phyloP scores from a whole-genome alignment of 2,797 vertebrate species.

The Nyctalus aviator region DNA sequence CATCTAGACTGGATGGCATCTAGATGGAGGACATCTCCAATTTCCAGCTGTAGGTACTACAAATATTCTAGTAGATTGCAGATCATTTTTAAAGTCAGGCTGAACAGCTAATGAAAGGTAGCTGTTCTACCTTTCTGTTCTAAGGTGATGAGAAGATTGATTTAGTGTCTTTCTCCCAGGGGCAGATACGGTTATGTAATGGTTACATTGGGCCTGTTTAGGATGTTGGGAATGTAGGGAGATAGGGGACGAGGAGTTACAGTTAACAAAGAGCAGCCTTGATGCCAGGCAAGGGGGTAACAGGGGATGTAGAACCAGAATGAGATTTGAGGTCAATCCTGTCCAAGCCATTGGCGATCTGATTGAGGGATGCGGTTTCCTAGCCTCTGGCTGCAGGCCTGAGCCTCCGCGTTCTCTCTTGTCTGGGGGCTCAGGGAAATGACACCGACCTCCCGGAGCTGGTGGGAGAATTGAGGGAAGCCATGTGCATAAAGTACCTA shows the following conservation, averaged over 20 bases:
- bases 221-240: neutral
- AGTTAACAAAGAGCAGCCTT: neutral
- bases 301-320: neutral
- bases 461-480: neutral
- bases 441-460: neutral
- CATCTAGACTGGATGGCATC: neutral
- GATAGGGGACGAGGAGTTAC: neutral
- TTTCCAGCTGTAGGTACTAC: neutral
- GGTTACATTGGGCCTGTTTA: neutral
- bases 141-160: neutral
- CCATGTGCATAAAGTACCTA: accelerated
- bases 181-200: neutral
- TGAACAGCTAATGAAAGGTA: neutral
- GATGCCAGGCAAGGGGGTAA: neutral
- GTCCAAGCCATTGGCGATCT: neutral
- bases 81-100: neutral
- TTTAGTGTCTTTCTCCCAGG: neutral
- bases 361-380: neutral
- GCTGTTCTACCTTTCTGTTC: too few relatives aligned
- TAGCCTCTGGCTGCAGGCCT: neutral
- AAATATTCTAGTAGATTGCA: neutral
- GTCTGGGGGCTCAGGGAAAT: neutral
- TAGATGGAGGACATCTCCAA: neutral
- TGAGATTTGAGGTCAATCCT: neutral
- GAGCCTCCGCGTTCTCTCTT: neutral